Base-by-base conservation (phyloP, 2,797 vertebrate genomes). In the Tokudaia muenninki region DNA sequence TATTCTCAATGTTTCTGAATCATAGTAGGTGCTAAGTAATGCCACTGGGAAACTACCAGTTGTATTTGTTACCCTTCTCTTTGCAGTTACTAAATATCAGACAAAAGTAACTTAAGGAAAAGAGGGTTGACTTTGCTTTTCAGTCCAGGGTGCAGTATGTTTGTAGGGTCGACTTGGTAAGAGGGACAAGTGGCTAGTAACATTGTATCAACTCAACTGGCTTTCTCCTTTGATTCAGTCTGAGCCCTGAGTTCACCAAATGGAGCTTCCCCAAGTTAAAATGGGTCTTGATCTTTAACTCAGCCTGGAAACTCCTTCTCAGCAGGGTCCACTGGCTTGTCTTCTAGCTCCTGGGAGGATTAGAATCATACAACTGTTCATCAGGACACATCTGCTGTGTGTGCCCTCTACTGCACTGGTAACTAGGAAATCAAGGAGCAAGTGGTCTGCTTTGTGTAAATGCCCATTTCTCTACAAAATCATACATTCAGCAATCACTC, bases 1-100 rank as follows among this genome's bases (percentile, higher is more conserved):
- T 67, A 50, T 57, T 86, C 94, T 59, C 84, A 41, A 34, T 80
- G 37, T 80, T 57, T 91, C 13, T 88, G 77, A 84, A 93, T 80
- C 67, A 1, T 17, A 44, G n/a, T n/a, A 34, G 61, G 41, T 11
- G 57, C 77, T 65, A 75, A 79, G 47, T 87, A 59, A 79, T 44
- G 4, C 55, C 14, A n/a, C 26, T 67, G 52, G 44, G 5, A 94
- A 12, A 75, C 29, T 34, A 47, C 61, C 34, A 10, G 12, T 41
- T 47, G 4, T 26, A 65, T 65, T 84, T 21, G 17, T 34, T 34
- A 65, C 2, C 47, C 65, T 84, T 65, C 83, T 50, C 63, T n/a
- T 16, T 86, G 10, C 11, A 50, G 31, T 22, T 12, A 34, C 44
- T 24, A 50, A 77, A 44, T 77, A 44, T 24, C 6, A 11, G 22